These are phyloP conservation scores for Petrocephalus sullivani DNA, from an alignment of 2,797 vertebrate species.

Conservation along the genomic window DNA sequence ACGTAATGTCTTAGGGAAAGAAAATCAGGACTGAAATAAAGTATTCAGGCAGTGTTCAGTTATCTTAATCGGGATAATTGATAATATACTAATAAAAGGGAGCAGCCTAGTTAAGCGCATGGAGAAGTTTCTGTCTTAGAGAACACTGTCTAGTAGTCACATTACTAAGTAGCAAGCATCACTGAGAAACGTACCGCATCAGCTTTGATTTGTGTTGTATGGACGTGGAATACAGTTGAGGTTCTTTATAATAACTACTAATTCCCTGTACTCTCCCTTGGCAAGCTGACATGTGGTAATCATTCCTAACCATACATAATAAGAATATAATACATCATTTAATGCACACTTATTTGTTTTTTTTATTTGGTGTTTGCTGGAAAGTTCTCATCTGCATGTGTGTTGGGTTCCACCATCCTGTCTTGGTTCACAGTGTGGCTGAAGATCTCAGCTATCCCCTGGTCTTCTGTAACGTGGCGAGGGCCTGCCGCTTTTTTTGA, in stretches of 20 bases:
- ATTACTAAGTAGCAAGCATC: neutral
- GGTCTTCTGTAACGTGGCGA: neutral
- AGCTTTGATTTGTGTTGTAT: neutral
- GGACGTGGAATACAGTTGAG: neutral
- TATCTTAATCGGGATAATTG: neutral
- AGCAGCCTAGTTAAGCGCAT: neutral
- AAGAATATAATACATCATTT: neutral
- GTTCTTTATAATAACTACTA: neutral
- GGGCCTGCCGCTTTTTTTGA: neutral
- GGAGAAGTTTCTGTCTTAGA: neutral
- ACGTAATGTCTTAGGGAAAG: neutral
- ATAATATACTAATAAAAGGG: neutral
- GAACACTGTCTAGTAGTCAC: neutral
- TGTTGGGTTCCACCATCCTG: neutral
- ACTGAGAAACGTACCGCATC: neutral
- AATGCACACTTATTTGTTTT: neutral
- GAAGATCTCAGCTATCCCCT: neutral
- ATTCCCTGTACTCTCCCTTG: neutral
- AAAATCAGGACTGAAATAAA: neutral
- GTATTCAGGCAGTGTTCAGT: neutral
- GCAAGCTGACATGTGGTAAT: neutral
- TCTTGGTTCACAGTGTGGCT: neutral
- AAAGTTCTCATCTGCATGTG: neutral
- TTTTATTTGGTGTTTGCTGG: neutral
- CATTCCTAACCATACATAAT: conserved; percentile 13